Evolutionary conservation across 2,797 vertebrate species (phyloP), one percentile per base, ranked within the genome.

Genomic region (Manis crassicaudata): DNA sequence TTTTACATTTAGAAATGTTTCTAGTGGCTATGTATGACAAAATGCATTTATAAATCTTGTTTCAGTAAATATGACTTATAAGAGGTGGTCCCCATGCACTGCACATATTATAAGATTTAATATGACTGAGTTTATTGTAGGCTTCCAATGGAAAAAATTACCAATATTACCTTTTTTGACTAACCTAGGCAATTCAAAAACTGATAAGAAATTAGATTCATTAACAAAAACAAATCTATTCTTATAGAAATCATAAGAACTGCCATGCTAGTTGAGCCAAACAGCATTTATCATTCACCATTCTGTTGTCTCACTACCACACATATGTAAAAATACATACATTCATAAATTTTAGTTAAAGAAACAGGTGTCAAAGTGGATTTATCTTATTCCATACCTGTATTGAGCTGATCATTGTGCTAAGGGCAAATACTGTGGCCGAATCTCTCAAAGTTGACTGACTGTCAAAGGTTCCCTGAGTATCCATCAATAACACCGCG

Each of bases 361-460:
- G 35, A 92, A 94, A 91, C 16, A 94, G 23, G 16, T 52, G 87
- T 52, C n/a, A 87, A 56, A 90, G 82, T 76, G 21, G 21, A 72
- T 90, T 94, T 62, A 77, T 82, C 65, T 43, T 72, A 86, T 56
- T 56, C 62, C 92, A 92, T 98, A 99, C 99, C 99, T 99, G 99
- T 99, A 99, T 99, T 27, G 99, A 99, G 98, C 99, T 99, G 97
- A 99, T 99, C 99, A 99, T 99, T 89, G 99, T 99, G 99, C 99
- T 99, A 88, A 99, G 99, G 13, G 99, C 99, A 94, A 99, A 99
- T 67, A 99, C 99, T 0, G 99, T 99, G 98, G 99, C 99, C 0
- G 99, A 99, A 96, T 99, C 99, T 98, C 99, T 98, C 92, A 99
- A 98, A 25, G 99, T 99, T 17, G 99, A 99, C 98, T 99, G 99